Evolutionary conservation across 2,888 invertebrate species (phyloP).

Genomic region (Neoscelio sp.): DNA sequence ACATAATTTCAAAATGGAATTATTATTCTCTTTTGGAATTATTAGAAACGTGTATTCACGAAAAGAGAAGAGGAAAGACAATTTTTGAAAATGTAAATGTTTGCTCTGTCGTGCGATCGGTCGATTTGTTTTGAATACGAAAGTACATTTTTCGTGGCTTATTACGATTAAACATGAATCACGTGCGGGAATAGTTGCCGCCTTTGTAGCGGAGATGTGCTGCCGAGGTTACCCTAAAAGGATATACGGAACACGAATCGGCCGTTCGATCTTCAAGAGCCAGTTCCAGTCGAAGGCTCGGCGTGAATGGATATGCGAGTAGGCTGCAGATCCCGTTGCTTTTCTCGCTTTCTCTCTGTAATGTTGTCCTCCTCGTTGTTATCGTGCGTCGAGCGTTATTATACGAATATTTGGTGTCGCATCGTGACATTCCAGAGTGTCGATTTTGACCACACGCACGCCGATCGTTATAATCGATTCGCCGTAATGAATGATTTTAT

Average conservation of each 20-base stretch:
- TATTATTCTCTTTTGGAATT: too few species aligned
- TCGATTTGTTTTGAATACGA: conserved; percentile 36
- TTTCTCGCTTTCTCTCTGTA: conserved; percentile 64
- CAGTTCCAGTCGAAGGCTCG: conserved; percentile 53
- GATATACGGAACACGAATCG: conserved; percentile 69
- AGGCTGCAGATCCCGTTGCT: conserved; percentile 67
- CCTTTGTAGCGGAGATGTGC: conserved; percentile 64
- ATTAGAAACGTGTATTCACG: too few species aligned
- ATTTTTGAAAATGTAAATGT: too few species aligned
- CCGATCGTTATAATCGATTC: conserved; percentile 6
- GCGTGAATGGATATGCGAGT: conserved; percentile 67
- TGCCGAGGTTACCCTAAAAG: conserved; percentile 70
- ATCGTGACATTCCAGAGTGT: conserved; percentile 45
- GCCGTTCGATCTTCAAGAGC: conserved; percentile 62
- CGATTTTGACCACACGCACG: conserved; percentile 53
- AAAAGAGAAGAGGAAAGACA: conserved; percentile 8
- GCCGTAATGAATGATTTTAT: too few species aligned
- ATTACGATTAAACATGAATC: conserved; percentile 48
- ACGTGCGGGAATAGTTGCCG: conserved; percentile 35
- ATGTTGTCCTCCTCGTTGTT: conserved; percentile 51
- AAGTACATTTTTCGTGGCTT: conserved; percentile 39
- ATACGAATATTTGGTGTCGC: conserved; percentile 52
- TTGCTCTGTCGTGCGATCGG: background rate
- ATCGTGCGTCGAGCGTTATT: conserved; percentile 51
- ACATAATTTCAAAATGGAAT: too few species aligned